A percentile compares a stretch with the other conserved stretches of the same genome.
These are phyloP conservation scores for Canis aureus DNA, from an alignment of 2,113 vertebrate species.

Conservation along the genomic window DNA sequence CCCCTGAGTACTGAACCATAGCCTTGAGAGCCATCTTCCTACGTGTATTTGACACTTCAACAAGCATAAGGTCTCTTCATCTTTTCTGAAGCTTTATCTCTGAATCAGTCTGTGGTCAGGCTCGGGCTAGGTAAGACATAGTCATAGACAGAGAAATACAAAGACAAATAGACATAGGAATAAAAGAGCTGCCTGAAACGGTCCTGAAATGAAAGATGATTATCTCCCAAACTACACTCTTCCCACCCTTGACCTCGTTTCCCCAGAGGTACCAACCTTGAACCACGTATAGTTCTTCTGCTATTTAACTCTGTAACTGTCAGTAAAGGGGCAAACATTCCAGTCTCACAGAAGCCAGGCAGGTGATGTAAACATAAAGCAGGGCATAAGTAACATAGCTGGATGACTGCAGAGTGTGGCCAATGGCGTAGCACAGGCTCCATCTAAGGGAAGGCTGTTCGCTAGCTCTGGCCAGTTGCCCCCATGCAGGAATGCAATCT, in stretches of 20 bases:
- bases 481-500: not conserved
- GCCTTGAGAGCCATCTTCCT: not conserved
- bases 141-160: not conserved
- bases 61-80: not conserved
- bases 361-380: not conserved
- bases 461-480: not conserved
- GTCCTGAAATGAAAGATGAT: not conserved
- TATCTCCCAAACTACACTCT: not conserved
- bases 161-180: not conserved
- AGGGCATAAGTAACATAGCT: not conserved
- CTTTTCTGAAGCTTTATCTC: not conserved
- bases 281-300: not conserved
- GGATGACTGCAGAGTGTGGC: not conserved
- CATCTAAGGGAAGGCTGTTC: not conserved
- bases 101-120: not conserved
- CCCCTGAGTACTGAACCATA: not conserved
- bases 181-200: not conserved
- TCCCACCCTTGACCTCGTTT: not conserved
- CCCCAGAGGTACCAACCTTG: not conserved
- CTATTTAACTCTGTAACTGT: not conserved
- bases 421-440: rapidly evolving
- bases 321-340: not conserved
- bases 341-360: not conserved
- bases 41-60: not conserved
- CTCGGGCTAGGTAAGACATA: not conserved